Conservation (phyloP, 2,888 invertebrate genomes). For the Platerodrilus igneus region DNA sequence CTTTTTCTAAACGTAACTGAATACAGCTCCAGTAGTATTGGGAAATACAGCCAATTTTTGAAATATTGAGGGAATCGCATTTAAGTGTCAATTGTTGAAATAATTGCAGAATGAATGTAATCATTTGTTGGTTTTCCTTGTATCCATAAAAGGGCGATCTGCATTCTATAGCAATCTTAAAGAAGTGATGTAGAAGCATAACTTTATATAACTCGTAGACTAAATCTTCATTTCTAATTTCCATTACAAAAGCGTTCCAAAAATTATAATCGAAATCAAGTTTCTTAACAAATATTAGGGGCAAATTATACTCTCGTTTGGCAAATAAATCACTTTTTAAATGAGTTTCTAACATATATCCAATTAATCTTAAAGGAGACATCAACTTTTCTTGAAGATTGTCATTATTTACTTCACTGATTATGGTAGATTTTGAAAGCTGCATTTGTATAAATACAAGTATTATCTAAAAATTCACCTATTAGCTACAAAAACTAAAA, state of each 20-base stretch:
- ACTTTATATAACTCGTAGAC: slow-evolving; percentile 51
- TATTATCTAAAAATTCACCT: slow-evolving; percentile 18
- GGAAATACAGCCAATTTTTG: slow-evolving; percentile 45
- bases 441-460: slow-evolving; percentile 20
- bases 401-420: slow-evolving; percentile 52
- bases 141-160: slow-evolving; percentile 12
- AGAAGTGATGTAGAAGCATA: slow-evolving; percentile 47
- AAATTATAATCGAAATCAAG: slow-evolving; percentile 46
- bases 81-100: slow-evolving; percentile 44
- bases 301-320: slow-evolving; percentile 39
- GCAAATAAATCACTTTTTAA: slow-evolving; percentile 35
- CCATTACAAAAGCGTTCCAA: slow-evolving; percentile 42
- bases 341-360: slow-evolving; percentile 53
- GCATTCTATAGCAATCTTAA: slow-evolving; percentile 22
- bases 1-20: slow-evolving; percentile 32
- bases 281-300: slow-evolving; percentile 43
- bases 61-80: slow-evolving; percentile 38
- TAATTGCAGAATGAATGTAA: slow-evolving; percentile 43
- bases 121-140: slow-evolving; percentile 34
- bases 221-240: slow-evolving; percentile 49
- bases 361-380: slow-evolving; percentile 56
- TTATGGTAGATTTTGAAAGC: slow-evolving; percentile 46
- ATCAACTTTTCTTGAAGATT: slow-evolving; percentile 52
- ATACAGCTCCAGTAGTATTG: slow-evolving; percentile 48
- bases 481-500: too few relatives aligned